Percentiles rank a stretch among this genome's conserved stretches.
Conservation (phyloP, 2,888 invertebrate species). For the Apamea sordens region DNA sequence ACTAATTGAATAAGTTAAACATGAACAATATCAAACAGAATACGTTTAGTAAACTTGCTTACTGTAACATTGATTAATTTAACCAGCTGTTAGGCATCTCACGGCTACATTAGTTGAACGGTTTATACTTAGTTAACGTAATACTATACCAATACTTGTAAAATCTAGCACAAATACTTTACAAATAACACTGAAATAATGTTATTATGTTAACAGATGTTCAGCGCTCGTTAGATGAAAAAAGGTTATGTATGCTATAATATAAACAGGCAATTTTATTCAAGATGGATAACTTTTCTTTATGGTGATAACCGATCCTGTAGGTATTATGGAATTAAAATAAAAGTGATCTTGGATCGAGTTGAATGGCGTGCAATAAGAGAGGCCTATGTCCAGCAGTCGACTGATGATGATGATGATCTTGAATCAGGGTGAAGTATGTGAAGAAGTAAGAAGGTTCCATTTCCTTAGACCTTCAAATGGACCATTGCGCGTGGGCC, state of each 20-base stretch:
- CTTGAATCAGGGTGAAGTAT: neutral
- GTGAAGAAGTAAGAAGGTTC: no score
- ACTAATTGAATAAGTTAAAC: conserved; percentile 53
- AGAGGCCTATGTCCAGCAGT: no score
- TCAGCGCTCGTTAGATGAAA: neutral
- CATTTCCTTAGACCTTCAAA: no score
- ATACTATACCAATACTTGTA: neutral
- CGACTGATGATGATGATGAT: neutral
- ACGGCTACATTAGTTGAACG: conserved; percentile 19
- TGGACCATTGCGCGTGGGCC: no score
- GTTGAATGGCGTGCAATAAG: no score
- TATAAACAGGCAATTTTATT: neutral
- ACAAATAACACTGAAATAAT: neutral
- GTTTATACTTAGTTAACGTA: conserved; percentile 3
- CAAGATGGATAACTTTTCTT: neutral
- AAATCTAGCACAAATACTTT: neutral
- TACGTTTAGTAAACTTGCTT: conserved; percentile 50
- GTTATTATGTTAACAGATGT: neutral
- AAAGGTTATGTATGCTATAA: neutral
- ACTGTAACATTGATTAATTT: conserved; percentile 34
- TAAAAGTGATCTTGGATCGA: neutral
- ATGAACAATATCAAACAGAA: conserved; percentile 51
- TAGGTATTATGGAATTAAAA: neutral
- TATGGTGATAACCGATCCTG: neutral
- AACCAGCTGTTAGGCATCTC: conserved; percentile 44